Conservation (phyloP, 2,797 vertebrate genomes). For the Malurus leucopterus region DNA sequence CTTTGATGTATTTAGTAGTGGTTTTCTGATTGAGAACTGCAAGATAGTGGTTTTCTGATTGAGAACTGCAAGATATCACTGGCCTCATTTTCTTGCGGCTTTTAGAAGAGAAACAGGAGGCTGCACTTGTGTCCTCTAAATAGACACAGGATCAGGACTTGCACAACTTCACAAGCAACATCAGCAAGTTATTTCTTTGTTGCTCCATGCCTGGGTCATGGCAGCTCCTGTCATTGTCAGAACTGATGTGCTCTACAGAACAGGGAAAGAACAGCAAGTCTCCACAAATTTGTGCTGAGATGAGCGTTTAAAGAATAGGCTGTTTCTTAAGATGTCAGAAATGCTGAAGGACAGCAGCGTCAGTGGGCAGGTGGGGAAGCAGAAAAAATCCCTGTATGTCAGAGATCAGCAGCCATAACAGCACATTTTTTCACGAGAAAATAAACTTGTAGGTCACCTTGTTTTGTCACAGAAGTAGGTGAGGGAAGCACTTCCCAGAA, state of each 20-base stretch:
- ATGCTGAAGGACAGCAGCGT: neutral
- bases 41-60: neutral
- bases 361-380: neutral
- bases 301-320: neutral
- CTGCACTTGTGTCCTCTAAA: neutral
- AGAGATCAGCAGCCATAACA: neutral
- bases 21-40: neutral
- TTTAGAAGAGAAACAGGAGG: neutral
- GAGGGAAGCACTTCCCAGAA: neutral
- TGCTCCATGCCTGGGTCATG: neutral
- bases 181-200: conserved; percentile 22
- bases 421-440: neutral
- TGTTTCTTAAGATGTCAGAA: conserved; percentile 5
- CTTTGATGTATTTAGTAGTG: neutral
- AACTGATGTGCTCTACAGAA: neutral
- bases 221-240: neutral
- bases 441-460: neutral
- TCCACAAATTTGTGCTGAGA: conserved; percentile 9
- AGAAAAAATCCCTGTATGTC: neutral
- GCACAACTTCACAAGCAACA: neutral
- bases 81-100: neutral
- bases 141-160: neutral
- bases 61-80: neutral
- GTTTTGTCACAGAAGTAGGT: neutral
- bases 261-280: neutral